Base-by-base conservation (phyloP, 1,140 invertebrate species). In the Coelopa frigida region DNA sequence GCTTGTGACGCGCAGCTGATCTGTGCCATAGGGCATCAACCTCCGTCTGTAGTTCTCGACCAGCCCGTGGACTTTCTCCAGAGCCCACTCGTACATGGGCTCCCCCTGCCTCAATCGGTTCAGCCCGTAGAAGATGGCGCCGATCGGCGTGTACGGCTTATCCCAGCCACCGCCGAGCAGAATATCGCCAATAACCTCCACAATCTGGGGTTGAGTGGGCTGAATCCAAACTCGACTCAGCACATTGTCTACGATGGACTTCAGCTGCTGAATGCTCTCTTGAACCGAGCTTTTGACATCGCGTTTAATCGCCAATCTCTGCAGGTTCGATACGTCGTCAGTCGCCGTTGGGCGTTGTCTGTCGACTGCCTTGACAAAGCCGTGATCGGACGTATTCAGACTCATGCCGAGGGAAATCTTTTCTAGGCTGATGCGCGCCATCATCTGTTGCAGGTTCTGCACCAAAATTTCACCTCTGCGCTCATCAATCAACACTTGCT, bases 371-470 rank as follows among this genome's bases (percentile, higher is more conserved):
- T 39, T 4, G 5, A 26, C 20, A n/a, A n/a, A n/a, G n/a, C n/a
- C n/a, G n/a, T n/a, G n/a, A n/a, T n/a, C n/a, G n/a, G n/a, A n/a
- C n/a, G n/a, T n/a, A n/a, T n/a, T n/a, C 38, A 23, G 24, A 12
- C 4, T 14, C n/a, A n/a, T 11, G 10, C 8, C n/a, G 15, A 22
- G 73, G 15, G 73, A 75, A 12, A 78, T 55, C 56, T 79, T 75
- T 50, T 82, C 79, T 51, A 81, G 53, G 55, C 75, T 74, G 58
- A 81, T 81, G 48, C 78, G 73, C 14, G 75, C 71, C 49, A 79
- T 60, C 2, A 81, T 49, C 48, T 81, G 77, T 43, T 78, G 70
- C 53, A 78, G 74, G 3, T 72, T 45, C 53, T 74, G 78, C 32
- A 75, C 59, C 45, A 75, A 79, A 3, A 77, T 57, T 54, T 80